A percentile compares a stretch with the other conserved stretches of the same genome.
Conservation (phyloP, 2,113 vertebrate species). For the Rhinoptilus africanus region DNA sequence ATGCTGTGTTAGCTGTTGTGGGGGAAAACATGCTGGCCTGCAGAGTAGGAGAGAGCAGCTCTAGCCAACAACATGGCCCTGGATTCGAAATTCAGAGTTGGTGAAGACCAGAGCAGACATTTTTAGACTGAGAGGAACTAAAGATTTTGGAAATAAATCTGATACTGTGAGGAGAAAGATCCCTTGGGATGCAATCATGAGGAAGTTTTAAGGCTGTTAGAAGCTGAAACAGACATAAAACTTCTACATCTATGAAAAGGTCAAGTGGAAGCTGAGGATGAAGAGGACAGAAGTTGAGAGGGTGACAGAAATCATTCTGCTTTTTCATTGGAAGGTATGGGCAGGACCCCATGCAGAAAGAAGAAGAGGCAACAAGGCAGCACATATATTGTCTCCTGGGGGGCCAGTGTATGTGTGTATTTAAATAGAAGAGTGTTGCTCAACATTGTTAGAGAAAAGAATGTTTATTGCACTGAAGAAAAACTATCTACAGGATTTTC, state of each 20-base stretch:
- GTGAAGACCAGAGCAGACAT: background rate
- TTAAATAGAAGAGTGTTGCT: background rate
- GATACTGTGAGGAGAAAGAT: background rate
- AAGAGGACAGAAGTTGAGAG: background rate
- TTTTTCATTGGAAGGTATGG: background rate
- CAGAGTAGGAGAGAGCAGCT: background rate
- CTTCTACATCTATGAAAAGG: background rate
- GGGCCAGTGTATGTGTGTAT: background rate
- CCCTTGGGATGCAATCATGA: background rate
- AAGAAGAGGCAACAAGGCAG: background rate
- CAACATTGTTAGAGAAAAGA: background rate
- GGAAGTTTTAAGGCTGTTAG: background rate
- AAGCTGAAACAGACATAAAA: background rate
- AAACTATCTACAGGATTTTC: background rate
- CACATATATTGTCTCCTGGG: background rate
- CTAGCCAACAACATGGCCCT: background rate
- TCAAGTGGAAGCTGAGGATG: background rate
- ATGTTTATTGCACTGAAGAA: background rate
- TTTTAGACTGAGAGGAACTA: background rate
- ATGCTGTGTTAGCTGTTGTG: background rate
- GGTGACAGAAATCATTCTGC: background rate
- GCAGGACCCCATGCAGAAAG: background rate
- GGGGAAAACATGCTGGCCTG: background rate
- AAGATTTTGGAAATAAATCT: background rate
- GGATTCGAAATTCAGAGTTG: background rate